These are phyloP conservation scores for Lepidostoma basale DNA, from an alignment of 1,140 invertebrate species.

Conservation along the genomic window DNA sequence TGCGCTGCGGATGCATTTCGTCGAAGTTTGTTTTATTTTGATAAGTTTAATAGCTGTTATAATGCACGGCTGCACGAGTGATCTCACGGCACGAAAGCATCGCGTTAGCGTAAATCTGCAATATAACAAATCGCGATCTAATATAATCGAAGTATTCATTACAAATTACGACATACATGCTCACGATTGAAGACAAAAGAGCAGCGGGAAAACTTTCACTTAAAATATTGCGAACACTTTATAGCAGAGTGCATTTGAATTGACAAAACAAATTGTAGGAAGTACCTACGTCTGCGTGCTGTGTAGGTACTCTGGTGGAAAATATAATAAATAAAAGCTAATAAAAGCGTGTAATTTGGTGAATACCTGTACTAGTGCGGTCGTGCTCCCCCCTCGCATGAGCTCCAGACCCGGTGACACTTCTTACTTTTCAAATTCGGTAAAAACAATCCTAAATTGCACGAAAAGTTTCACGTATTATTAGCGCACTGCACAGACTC, in stretches of 20 bases:
- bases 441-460: background rate
- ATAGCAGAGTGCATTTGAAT: background rate
- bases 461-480: slow-evolving; percentile 6
- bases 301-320: too few species aligned
- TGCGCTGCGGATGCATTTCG: background rate
- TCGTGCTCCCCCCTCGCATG: slow-evolving; percentile 7
- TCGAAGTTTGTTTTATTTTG: background rate
- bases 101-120: too few species aligned
- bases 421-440: background rate
- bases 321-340: too few species aligned
- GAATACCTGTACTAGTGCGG: slow-evolving; percentile 22
- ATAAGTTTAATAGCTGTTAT: slow-evolving; percentile 13
- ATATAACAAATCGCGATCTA: too few species aligned
- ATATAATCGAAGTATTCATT: background rate
- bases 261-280: too few species aligned
- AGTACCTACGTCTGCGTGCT: too few species aligned
- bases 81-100: too few species aligned
- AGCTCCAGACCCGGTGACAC: background rate
- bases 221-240: background rate
- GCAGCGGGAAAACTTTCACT: slow-evolving; percentile 10
- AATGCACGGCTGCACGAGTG: too few species aligned
- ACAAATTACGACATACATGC: slow-evolving; percentile 8
- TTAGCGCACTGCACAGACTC: slow-evolving; percentile 23
- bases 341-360: too few species aligned
- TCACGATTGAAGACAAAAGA: slow-evolving; percentile 14